These are phyloP conservation scores for Cyclophora punctaria DNA, from an alignment of 2,888 invertebrate genomes.

Conservation along the genomic window DNA sequence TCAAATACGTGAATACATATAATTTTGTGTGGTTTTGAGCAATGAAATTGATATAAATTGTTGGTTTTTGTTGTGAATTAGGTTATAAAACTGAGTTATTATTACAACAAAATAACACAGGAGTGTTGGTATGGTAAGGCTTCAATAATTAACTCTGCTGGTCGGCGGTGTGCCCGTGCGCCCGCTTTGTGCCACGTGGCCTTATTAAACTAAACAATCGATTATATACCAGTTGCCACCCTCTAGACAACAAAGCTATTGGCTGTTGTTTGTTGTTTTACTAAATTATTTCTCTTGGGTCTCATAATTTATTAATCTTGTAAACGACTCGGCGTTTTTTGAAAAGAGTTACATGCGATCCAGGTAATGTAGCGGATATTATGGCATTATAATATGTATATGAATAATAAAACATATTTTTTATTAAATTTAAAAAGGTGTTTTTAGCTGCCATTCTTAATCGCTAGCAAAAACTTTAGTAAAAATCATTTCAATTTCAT, in stretches of 20 bases:
- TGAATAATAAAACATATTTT: too few relatives aligned
- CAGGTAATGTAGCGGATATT: too few relatives aligned
- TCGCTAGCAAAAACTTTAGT: too few relatives aligned
- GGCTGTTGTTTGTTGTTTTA: background rate
- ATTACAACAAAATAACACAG: conserved; percentile 25
- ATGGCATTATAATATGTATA: too few relatives aligned
- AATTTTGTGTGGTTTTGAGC: conserved; percentile 33
- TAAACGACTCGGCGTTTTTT: too few relatives aligned
- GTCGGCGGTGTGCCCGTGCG: conserved; percentile 3
- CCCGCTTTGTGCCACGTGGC: conserved; percentile 12
- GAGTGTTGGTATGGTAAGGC: conserved; percentile 21
- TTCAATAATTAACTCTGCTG: conserved; percentile 23
- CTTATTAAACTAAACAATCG: conserved; percentile 19
- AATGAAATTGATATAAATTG: conserved; percentile 37
- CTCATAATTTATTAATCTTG: conserved; percentile 1
- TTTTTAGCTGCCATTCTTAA: too few relatives aligned
- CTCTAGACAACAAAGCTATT: conserved; percentile 2
- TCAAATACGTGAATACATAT: conserved; percentile 24
- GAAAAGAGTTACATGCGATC: too few relatives aligned
- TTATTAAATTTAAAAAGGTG: too few relatives aligned
- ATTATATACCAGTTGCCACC: conserved; percentile 10
- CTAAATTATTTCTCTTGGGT: too few relatives aligned
- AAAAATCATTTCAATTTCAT: too few relatives aligned
- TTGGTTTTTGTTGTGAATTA: conserved; percentile 25
- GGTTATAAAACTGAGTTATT: conserved; percentile 28